A percentile compares a stretch with the other conserved stretches of the same genome.
Conservation (phyloP, 2,888 invertebrate species). For the Caenorhabditis plicata region DNA sequence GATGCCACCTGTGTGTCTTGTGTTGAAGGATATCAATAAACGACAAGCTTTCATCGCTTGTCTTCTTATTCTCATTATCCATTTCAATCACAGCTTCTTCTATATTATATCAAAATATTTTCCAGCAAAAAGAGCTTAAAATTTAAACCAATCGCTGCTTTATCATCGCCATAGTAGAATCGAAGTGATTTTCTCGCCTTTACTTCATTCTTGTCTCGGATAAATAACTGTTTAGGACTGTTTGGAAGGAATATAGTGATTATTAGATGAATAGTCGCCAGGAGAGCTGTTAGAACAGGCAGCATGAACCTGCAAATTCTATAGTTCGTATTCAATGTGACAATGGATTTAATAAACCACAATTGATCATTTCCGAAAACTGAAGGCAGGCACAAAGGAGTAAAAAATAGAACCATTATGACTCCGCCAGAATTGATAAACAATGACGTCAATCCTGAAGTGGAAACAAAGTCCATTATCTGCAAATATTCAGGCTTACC, state of each 20-base stretch:
- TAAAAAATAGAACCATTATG: constrained; percentile 37
- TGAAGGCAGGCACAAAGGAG: constrained; percentile 52
- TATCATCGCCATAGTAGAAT: constrained; percentile 55
- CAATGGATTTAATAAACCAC: no score
- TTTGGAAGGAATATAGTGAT: constrained; percentile 49
- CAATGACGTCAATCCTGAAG: constrained; percentile 49
- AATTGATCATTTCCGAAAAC: constrained; percentile 45
- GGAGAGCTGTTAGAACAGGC: constrained; percentile 30
- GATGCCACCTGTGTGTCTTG: constrained; percentile 13
- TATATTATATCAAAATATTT: no score
- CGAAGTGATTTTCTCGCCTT: constrained; percentile 38
- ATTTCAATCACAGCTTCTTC: constrained; percentile 23
- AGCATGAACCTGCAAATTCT: constrained; percentile 30
- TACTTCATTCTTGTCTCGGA: constrained; percentile 40
- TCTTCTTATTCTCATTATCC: constrained; percentile 26
- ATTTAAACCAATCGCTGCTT: constrained; percentile 18
- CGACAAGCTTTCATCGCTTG: constrained; percentile 7
- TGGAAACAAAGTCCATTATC: no score
- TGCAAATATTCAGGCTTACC: no score
- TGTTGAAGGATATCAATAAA: constrained; percentile 27
- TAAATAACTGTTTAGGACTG: constrained; percentile 60
- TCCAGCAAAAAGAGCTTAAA: no score
- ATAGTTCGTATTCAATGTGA: no score
- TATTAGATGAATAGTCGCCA: constrained; percentile 48
- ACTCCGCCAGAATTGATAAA: constrained; percentile 51